These are phyloP conservation scores for Hyppa rectilinea DNA, from an alignment of 2,888 invertebrate species.

Conservation along the genomic window DNA sequence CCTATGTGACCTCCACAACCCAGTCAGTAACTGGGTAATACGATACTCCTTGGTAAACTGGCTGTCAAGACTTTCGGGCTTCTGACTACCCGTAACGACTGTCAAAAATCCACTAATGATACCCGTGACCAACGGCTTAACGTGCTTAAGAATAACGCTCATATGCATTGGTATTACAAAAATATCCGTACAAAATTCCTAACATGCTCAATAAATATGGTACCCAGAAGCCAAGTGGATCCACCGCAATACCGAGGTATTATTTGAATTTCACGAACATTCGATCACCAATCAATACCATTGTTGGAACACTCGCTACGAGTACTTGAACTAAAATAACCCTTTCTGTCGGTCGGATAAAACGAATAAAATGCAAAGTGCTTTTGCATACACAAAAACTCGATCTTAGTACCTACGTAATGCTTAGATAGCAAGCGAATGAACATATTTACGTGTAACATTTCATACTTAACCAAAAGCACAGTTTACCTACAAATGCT, in stretches of 20 bases:
- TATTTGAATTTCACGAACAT: constrained; percentile 34
- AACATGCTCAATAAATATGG: constrained; percentile 7
- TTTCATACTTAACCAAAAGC: background rate
- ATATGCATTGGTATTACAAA: background rate
- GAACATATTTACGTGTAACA: constrained; percentile 5
- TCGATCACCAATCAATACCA: constrained; percentile 36
- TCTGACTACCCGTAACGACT: no score
- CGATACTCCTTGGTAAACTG: no score
- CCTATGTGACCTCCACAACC: no score
- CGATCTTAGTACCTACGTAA: constrained; percentile 8
- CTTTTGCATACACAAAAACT: constrained; percentile 4
- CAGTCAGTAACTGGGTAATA: no score
- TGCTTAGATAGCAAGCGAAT: background rate
- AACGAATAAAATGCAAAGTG: constrained; percentile 26
- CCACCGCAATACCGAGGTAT: constrained; percentile 11
- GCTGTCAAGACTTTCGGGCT: no score
- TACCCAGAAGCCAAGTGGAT: constrained; percentile 4
- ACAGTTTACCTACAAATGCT: no score
- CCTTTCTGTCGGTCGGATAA: constrained; percentile 20
- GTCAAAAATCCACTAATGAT: no score
- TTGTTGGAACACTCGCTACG: constrained; percentile 16
- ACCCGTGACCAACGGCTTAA: no score
- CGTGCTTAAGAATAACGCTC: background rate
- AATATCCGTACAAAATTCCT: background rate
- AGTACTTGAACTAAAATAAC: constrained; percentile 47